A percentile compares a stretch with the other conserved stretches of the same genome.
Evolutionary conservation across 2,113 vertebrate genomes (phyloP).

Genomic region (Copsychus sechellarum): DNA sequence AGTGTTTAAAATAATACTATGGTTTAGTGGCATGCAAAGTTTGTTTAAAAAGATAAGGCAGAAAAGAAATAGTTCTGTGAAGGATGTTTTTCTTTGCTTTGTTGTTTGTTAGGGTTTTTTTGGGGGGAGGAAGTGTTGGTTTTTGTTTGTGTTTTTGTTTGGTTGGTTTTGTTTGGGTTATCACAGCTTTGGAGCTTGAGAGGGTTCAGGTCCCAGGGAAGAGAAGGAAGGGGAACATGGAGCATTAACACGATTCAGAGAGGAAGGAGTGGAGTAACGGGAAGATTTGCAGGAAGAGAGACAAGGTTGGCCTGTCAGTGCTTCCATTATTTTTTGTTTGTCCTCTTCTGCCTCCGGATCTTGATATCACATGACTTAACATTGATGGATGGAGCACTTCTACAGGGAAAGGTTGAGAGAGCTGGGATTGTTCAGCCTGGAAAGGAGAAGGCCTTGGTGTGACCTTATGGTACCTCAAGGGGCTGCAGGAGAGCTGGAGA

Average conservation of each 20-base stretch:
- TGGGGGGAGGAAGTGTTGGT: not conserved
- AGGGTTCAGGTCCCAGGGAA: not conserved
- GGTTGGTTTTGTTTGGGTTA: not conserved
- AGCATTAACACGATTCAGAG: not conserved
- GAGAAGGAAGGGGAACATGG: not conserved
- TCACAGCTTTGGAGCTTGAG: not conserved
- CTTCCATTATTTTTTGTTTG: not conserved
- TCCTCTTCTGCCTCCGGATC: not conserved
- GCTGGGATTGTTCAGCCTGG: not conserved
- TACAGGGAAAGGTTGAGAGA: not conserved
- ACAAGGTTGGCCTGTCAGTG: accelerated
- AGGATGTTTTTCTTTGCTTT: not conserved
- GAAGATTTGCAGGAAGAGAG: not conserved
- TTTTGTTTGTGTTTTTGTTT: not conserved
- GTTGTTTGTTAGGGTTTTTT: not conserved
- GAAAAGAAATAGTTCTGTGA: not conserved
- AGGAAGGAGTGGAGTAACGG: not conserved
- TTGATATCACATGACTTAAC: not conserved
- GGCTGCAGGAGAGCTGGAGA: not conserved
- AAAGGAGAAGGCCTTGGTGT: not conserved
- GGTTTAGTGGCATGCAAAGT: not conserved
- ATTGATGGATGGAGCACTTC: not conserved
- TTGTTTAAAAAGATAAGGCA: not conserved
- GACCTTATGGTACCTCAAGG: not conserved
- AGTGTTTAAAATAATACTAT: not conserved